Percentiles rank a stretch among this genome's conserved stretches.
Evolutionary conservation across 53 echinoderm and acorn worm species (phyloP).

Genomic region (Echinometra lucunter): DNA sequence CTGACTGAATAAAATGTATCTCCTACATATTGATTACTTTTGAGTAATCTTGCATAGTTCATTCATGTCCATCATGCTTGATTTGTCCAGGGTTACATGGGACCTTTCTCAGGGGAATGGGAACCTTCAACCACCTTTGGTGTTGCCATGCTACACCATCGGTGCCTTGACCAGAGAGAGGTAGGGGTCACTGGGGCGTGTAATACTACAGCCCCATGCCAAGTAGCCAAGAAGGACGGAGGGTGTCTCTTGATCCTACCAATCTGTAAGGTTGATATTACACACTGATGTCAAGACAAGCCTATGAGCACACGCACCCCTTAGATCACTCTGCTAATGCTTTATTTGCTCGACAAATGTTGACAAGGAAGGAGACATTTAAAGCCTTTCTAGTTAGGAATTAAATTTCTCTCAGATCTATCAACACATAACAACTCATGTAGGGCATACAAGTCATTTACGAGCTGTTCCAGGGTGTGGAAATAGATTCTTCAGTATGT

Average conservation of each 20-base stretch:
- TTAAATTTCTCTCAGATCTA: not conserved
- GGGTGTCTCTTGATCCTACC: not conserved
- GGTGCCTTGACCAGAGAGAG: constrained; percentile 35
- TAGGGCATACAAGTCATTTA: not conserved
- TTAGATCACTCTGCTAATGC: constrained; percentile 6
- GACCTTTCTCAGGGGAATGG: not conserved
- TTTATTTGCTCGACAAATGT: constrained; percentile 62
- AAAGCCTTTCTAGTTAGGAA: constrained; percentile 42
- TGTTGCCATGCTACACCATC: not conserved
- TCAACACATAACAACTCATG: not conserved
- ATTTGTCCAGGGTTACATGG: constrained; percentile 28
- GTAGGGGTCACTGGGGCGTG: constrained; percentile 32
- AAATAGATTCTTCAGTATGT: not conserved
- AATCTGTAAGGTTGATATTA: constrained; percentile 14
- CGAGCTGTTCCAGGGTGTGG: not conserved
- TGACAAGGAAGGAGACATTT: constrained; percentile 61
- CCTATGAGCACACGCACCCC: constrained; percentile 45
- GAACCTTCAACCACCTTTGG: constrained; percentile 1
- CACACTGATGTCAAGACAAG: constrained; percentile 13
- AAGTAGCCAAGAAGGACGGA: constrained; percentile 44
- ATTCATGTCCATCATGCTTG: not conserved
- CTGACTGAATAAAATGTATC: not conserved
- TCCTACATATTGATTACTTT: constrained; percentile 1
- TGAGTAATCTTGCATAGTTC: not conserved
- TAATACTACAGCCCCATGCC: constrained; percentile 50